Percentiles rank a stretch among this genome's conserved stretches.
phyloP scores from a whole-genome alignment of 1,140 invertebrate species.

The Oreohelix idahoensis region DNA sequence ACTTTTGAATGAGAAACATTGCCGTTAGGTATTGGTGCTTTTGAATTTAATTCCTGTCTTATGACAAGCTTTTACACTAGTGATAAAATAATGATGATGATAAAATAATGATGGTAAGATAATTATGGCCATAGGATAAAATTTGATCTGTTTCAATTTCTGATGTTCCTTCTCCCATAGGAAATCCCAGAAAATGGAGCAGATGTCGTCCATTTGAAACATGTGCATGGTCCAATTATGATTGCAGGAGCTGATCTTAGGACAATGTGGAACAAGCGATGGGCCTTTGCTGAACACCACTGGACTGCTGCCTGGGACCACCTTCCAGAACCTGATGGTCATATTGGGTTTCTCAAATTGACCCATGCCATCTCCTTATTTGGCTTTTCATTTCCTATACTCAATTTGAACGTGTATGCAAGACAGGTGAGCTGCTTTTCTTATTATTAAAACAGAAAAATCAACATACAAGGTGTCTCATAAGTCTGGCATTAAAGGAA shows the following conservation, averaged over 20 bases:
- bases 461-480: too few species aligned
- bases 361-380: conserved; percentile 77
- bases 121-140: too few species aligned
- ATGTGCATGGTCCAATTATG: conserved; percentile 81
- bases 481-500: too few species aligned
- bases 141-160: too few species aligned
- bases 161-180: conserved; percentile 71
- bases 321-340: conserved; percentile 70
- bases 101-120: too few species aligned
- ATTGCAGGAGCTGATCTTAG: conserved; percentile 76
- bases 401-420: conserved; percentile 77
- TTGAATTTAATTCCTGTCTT: too few species aligned
- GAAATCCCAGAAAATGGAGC: conserved; percentile 94
- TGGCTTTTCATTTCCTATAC: conserved; percentile 73
- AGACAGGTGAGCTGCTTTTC: conserved; percentile 74
- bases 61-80: too few species aligned
- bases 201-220: conserved; percentile 84
- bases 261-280: conserved; percentile 69
- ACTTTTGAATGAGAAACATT: too few species aligned
- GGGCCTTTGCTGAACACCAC: conserved; percentile 70
- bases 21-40: too few species aligned
- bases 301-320: conserved; percentile 73
- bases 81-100: too few species aligned
- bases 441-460: too few species aligned
- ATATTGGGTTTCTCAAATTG: conserved; percentile 78